These are phyloP conservation scores for Pelusios castaneus DNA, from an alignment of 2,113 vertebrate species.

Conservation along the genomic window DNA sequence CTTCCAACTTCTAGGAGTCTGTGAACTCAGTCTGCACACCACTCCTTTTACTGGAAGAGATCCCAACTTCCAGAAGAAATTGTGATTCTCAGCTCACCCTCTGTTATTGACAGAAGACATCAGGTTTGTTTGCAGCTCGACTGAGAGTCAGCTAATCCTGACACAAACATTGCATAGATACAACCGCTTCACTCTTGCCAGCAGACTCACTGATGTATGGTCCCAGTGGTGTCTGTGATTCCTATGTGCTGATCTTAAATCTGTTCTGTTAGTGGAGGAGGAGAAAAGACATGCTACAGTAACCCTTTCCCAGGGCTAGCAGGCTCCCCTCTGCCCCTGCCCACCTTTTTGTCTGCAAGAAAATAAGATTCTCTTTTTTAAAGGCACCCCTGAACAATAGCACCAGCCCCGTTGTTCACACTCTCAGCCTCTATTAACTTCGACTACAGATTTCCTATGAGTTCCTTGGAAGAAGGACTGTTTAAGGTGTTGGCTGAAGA, in stretches of 20 bases:
- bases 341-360: not conserved
- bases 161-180: constrained; percentile 53
- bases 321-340: not conserved
- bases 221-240: constrained; percentile 12
- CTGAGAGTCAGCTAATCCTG: constrained; percentile 62
- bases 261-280: constrained; percentile 12
- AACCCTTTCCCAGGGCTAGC: fast-evolving
- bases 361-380: not conserved
- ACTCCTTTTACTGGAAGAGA: not conserved
- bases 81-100: constrained; percentile 22
- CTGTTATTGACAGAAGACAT: constrained; percentile 54
- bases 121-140: constrained; percentile 54
- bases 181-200: not conserved
- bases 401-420: fast-evolving
- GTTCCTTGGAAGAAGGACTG: not conserved
- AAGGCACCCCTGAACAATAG: not conserved
- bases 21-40: not conserved
- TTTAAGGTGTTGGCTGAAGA: not conserved
- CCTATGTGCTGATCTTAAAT: constrained; percentile 24
- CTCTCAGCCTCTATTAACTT: not conserved
- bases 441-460: not conserved
- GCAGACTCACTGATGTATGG: constrained; percentile 34
- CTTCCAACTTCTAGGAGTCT: not conserved
- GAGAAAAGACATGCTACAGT: not conserved
- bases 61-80: constrained; percentile 43